phyloP scores from a whole-genome alignment of 2,888 invertebrate species.

The Cataglyphis cursor region DNA sequence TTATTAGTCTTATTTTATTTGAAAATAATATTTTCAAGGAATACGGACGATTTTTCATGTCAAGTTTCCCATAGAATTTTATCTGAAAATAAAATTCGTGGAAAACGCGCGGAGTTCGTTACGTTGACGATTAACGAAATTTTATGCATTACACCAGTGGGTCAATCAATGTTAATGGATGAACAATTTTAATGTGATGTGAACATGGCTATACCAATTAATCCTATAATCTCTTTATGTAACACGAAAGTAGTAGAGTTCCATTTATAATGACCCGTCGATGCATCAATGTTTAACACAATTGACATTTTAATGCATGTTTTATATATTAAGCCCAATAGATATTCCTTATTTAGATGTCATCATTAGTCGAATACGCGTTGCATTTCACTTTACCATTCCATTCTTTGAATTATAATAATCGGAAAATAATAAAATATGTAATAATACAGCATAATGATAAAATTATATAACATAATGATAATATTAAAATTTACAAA shows the following conservation, averaged over 20 bases:
- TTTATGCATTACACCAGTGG: constrained; percentile 19
- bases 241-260: constrained; percentile 19
- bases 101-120: background rate
- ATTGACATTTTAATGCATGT: constrained; percentile 25
- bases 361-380: background rate
- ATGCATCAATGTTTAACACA: constrained; percentile 35
- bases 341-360: background rate
- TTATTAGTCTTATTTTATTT: background rate
- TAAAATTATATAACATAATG: background rate
- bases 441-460: background rate
- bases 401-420: background rate
- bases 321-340: constrained; percentile 12
- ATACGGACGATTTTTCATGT: background rate
- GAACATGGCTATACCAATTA: background rate
- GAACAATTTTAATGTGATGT: constrained; percentile 17
- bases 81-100: background rate
- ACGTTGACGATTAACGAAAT: background rate
- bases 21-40: constrained; percentile 9
- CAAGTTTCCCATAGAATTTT: background rate
- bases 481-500: background rate
- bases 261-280: background rate
- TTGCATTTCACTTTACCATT: background rate
- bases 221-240: constrained; percentile 15
- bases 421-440: constrained; percentile 1
- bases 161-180: constrained; percentile 19